These are phyloP conservation scores for Nasonovia ribisnigri DNA, from an alignment of 2,888 invertebrate genomes.

Conservation along the genomic window DNA sequence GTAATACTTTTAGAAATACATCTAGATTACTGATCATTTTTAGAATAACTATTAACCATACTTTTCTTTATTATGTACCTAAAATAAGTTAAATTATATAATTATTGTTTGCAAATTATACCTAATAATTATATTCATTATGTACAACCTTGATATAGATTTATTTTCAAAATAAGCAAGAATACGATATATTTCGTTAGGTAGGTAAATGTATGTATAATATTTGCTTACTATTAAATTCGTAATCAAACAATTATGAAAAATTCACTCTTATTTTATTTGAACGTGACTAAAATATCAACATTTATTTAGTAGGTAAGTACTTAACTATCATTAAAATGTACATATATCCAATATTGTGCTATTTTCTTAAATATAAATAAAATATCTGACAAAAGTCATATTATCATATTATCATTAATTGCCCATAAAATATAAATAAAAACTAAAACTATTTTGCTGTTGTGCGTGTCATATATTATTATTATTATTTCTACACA, in stretches of 20 bases:
- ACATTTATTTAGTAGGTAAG: not conserved
- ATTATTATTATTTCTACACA: too few relatives aligned
- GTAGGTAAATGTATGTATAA: not conserved
- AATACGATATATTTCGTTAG: not conserved
- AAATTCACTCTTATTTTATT: not conserved
- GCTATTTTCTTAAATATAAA: not conserved
- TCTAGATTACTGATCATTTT: not conserved
- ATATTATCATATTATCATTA: not conserved
- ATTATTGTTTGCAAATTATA: too few relatives aligned
- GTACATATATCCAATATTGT: not conserved
- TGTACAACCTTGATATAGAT: not conserved
- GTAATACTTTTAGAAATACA: not conserved
- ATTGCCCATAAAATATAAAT: not conserved
- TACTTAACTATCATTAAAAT: not conserved
- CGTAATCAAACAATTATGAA: not conserved
- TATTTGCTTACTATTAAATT: not conserved
- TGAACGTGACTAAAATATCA: not conserved
- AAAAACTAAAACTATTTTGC: not conserved
- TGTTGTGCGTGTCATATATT: too few relatives aligned
- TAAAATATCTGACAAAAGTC: not conserved
- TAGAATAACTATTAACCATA: not conserved
- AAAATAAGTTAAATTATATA: not conserved
- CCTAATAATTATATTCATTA: too few relatives aligned
- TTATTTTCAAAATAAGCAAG: not conserved
- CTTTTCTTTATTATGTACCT: not conserved